Evolutionary conservation across 2,113 vertebrate genomes (phyloP).

Genomic region (Daboia siamensis): DNA sequence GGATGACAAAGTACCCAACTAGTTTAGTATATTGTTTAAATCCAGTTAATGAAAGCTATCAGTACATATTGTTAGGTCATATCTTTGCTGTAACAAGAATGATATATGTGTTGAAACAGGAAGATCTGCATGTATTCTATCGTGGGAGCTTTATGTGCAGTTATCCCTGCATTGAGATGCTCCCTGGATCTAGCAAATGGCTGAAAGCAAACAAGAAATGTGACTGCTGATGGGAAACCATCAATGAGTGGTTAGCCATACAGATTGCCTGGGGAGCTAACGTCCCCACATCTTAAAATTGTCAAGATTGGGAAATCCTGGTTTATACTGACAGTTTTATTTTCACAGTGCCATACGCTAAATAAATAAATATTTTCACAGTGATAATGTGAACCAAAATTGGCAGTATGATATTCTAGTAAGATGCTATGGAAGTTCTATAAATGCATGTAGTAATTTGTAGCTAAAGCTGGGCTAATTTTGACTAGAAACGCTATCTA

Average conservation of each 20-base stretch:
- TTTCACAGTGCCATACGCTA: not conserved
- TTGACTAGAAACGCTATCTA: not conserved
- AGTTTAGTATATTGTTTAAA: not conserved
- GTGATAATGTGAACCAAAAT: not conserved
- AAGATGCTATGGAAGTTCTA: not conserved
- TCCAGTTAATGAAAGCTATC: not conserved
- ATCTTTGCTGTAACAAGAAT: not conserved
- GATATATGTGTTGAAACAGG: not conserved
- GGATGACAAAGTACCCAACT: not conserved
- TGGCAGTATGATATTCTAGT: not conserved
- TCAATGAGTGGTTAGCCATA: not conserved
- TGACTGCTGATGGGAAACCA: not conserved
- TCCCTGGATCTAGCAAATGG: not conserved
- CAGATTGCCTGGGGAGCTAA: not conserved
- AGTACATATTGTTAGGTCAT: not conserved
- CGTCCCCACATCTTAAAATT: not conserved
- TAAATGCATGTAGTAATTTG: not conserved
- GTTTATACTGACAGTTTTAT: not conserved
- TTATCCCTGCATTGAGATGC: not conserved
- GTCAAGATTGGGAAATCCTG: not conserved
- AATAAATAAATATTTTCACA: no score
- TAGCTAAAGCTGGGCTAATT: not conserved
- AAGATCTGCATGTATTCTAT: not conserved
- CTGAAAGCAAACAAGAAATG: not conserved
- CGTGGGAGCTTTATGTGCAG: not conserved